These are phyloP conservation scores for Callorhinus ursinus DNA, from an alignment of 2,113 vertebrate species.

Conservation along the genomic window DNA sequence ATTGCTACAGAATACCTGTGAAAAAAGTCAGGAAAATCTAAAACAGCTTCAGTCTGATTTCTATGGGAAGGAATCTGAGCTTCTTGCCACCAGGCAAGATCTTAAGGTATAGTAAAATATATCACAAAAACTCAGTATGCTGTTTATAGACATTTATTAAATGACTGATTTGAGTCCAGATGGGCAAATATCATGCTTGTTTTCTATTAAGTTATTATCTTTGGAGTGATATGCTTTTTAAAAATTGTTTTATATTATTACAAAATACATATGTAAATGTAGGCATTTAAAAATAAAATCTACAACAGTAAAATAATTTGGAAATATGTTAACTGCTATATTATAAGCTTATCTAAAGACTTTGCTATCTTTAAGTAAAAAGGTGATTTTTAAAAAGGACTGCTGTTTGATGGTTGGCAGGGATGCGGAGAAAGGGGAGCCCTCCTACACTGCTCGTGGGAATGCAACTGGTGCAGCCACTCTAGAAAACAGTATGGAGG, in stretches of 20 bases:
- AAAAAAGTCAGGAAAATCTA: conserved; percentile 87
- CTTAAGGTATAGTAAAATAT: conserved; percentile 89
- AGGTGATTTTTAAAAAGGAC: not conserved
- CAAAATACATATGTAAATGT: not conserved
- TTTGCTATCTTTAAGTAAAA: not conserved
- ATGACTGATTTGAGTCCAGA: not conserved
- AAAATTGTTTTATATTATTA: not conserved
- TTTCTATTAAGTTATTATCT: conserved; percentile 39
- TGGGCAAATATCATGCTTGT: not conserved
- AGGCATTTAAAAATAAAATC: conserved; percentile 5
- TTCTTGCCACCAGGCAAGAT: conserved; percentile 94
- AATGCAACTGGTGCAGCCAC: not conserved
- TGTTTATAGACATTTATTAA: conserved; percentile 24
- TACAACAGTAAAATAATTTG: conserved; percentile 23
- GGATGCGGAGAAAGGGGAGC: not conserved
- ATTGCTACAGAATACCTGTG: conserved; percentile 87
- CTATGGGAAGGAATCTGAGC: conserved; percentile 97
- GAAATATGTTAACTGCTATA: not conserved
- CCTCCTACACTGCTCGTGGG: not conserved
- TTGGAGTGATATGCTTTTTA: not conserved
- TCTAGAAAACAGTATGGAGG: too few species aligned
- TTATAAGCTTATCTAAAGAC: not conserved
- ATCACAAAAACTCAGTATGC: not conserved
- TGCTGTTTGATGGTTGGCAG: not conserved
- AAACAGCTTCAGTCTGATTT: conserved; percentile 92